Evolutionary conservation across 2,797 vertebrate species (phyloP).

Genomic region (Sardinella longiceps): DNA sequence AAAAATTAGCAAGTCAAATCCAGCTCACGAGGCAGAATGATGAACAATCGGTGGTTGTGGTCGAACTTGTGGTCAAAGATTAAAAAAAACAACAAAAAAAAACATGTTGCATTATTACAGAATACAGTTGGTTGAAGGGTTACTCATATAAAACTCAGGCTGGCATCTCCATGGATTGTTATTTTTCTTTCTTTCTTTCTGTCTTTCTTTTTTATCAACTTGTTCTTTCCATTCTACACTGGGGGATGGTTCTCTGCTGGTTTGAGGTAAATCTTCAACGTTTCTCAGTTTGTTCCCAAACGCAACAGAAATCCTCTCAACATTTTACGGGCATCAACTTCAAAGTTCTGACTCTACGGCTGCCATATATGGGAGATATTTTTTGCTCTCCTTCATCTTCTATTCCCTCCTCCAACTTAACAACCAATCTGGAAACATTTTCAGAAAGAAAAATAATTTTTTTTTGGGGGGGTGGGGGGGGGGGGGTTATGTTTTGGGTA

Average conservation of each 20-base stretch:
- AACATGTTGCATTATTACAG: slow-evolving; percentile 10
- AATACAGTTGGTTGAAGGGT: not conserved
- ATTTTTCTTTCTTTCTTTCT: not conserved
- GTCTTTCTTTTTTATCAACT: no score
- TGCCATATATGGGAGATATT: not conserved
- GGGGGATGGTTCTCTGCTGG: not conserved
- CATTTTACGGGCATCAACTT: slow-evolving; percentile 1
- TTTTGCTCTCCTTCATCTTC: not conserved
- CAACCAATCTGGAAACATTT: not conserved
- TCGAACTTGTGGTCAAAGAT: slow-evolving; percentile 34
- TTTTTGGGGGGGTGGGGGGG: no score
- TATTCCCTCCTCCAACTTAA: not conserved
- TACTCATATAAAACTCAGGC: not conserved
- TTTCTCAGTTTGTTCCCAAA: not conserved
- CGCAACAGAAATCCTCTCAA: slow-evolving; percentile 8
- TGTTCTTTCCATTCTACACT: not conserved
- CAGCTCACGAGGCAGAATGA: slow-evolving; percentile 47
- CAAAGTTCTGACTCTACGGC: not conserved
- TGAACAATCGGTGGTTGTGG: slow-evolving; percentile 35
- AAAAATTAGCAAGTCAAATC: slow-evolving; percentile 67
- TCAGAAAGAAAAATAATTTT: not conserved
- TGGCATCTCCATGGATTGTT: not conserved
- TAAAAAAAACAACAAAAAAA: slow-evolving; percentile 17
- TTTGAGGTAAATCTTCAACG: not conserved
- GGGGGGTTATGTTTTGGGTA: not conserved